Evolutionary conservation across 2,797 vertebrate genomes (phyloP).

Genomic region (Sciaenops ocellatus): DNA sequence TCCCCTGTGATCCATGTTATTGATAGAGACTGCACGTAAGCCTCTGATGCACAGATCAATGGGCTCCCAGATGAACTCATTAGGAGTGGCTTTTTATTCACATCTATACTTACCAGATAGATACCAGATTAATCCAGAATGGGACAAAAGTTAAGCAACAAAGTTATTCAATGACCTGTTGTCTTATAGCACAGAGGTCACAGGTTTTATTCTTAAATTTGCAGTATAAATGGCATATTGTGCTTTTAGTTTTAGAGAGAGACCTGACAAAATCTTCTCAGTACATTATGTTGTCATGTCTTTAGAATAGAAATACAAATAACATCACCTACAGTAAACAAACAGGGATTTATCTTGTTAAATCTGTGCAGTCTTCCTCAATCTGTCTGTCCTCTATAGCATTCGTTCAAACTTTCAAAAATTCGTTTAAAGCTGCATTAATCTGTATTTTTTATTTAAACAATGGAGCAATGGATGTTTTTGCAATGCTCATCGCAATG

Average conservation of each 20-base stretch:
- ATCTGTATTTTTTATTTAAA: no score
- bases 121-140: background rate
- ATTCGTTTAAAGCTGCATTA: no score
- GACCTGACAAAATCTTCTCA: background rate
- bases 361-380: no score
- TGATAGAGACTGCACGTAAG: conserved; percentile 52
- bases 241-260: background rate
- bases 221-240: background rate
- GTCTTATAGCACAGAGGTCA: background rate
- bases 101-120: background rate
- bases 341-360: no score
- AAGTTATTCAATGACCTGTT: background rate
- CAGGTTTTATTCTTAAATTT: background rate
- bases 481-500: no score
- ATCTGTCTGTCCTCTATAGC: no score
- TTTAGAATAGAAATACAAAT: no score
- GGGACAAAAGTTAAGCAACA: background rate
- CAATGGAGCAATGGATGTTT: no score
- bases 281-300: background rate
- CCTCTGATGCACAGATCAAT: conserved; percentile 57
- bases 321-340: no score
- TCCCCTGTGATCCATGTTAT: conserved; percentile 59
- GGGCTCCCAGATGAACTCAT: conserved; percentile 64
- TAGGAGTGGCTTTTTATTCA: conserved; percentile 51
- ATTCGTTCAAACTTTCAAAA: no score